Conservation (phyloP, 2,888 invertebrate genomes). For the Melikaiella ostensackeni region DNA sequence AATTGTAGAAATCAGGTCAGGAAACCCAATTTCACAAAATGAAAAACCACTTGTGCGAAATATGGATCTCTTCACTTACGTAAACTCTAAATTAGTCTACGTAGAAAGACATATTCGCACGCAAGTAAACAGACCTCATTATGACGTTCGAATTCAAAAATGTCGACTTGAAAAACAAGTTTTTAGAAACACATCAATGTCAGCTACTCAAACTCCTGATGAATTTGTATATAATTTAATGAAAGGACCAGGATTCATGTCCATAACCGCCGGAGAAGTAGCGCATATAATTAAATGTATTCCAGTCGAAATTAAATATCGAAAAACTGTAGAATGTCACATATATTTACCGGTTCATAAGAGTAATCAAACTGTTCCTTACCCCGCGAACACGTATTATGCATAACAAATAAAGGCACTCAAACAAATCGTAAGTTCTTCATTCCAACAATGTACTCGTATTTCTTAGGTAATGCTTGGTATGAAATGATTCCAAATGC, state of each 20-base stretch:
- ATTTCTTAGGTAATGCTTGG: constrained; percentile 51
- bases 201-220: constrained; percentile 36
- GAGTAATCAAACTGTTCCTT: constrained; percentile 45
- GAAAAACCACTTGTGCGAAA: too few relatives aligned
- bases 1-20: too few relatives aligned
- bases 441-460: constrained; percentile 44
- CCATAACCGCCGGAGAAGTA: constrained; percentile 58
- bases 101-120: too few relatives aligned
- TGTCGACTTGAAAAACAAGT: constrained; percentile 61
- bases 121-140: too few relatives aligned
- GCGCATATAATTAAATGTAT: constrained; percentile 40
- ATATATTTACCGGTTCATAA: constrained; percentile 53
- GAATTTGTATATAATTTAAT: constrained; percentile 53
- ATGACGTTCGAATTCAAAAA: not conserved
- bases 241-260: constrained; percentile 56
- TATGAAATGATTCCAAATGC: constrained; percentile 6
- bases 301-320: constrained; percentile 47
- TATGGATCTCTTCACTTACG: too few relatives aligned
- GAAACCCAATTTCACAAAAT: too few relatives aligned
- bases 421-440: too few relatives aligned
- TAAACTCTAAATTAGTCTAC: too few relatives aligned
- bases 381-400: constrained; percentile 56
- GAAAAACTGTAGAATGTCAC: constrained; percentile 39
- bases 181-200: constrained; percentile 55
- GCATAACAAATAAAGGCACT: constrained; percentile 18